phyloP scores from a whole-genome alignment of 2,888 invertebrate species.

The Lypha dubia region DNA sequence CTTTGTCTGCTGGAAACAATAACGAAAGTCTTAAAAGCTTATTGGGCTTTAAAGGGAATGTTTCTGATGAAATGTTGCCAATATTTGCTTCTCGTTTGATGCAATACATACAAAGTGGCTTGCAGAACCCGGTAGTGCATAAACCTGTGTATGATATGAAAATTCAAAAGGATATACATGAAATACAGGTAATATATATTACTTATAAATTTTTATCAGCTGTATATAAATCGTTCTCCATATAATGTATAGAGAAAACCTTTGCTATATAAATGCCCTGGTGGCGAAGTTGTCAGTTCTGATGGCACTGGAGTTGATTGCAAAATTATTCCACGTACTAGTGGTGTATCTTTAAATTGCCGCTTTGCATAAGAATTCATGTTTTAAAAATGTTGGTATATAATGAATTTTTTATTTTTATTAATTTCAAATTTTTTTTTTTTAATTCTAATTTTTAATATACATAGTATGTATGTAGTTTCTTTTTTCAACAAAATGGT shows the following conservation, averaged over 20 bases:
- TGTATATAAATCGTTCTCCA: neutral
- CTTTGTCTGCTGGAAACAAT: conserved; percentile 28
- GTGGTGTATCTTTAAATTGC: conserved; percentile 77
- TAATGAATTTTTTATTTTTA: conserved; percentile 31
- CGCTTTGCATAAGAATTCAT: conserved; percentile 75
- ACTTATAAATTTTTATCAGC: neutral
- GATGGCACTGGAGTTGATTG: conserved; percentile 77
- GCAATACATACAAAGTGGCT: conserved; percentile 74
- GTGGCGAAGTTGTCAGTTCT: conserved; percentile 76
- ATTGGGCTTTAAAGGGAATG: conserved; percentile 63
- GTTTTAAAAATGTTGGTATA: neutral
- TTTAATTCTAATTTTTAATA: conserved; percentile 10
- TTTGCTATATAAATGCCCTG: conserved; percentile 76
- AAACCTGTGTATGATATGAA: conserved; percentile 77
- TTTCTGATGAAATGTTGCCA: conserved; percentile 75
- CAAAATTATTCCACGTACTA: conserved; percentile 74
- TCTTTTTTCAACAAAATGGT: conserved; percentile 10
- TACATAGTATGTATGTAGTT: neutral
- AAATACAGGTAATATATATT: conserved; percentile 76
- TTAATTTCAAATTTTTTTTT: conserved; percentile 30
- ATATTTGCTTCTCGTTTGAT: conserved; percentile 75
- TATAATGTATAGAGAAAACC: conserved; percentile 74
- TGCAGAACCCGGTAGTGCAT: conserved; percentile 73
- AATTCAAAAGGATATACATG: conserved; percentile 77
- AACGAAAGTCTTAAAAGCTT: conserved; percentile 68